A percentile compares a stretch with the other conserved stretches of the same genome.
These are phyloP conservation scores for Hydractinia echinata DNA, from an alignment of 30 jellyfish, hydroid and myxozoan species.

Conservation along the genomic window DNA sequence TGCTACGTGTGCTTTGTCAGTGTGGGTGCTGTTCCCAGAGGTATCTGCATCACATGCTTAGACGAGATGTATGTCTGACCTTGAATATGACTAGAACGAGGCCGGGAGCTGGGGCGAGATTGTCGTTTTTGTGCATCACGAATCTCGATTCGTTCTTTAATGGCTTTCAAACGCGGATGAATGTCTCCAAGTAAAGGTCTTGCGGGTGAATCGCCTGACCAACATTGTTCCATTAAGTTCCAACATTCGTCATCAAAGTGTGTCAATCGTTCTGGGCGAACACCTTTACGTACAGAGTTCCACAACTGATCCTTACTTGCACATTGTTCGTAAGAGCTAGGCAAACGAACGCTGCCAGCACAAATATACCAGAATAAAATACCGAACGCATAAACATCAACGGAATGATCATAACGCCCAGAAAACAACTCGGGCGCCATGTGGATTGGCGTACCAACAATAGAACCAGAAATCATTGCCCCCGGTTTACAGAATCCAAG, in stretches of 20 bases:
- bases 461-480: slow-evolving; percentile 98
- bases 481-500: slow-evolving; percentile 98
- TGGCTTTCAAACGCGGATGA: slow-evolving; percentile 67
- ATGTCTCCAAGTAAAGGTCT: slow-evolving; percentile 94
- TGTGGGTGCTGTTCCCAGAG: slow-evolving; percentile 20
- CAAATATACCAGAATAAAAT: slow-evolving; percentile 94
- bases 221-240: slow-evolving; percentile 97
- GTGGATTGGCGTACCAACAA: slow-evolving; percentile 97
- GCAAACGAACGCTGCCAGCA: slow-evolving; percentile 98
- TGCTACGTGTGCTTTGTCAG: background rate
- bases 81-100: slow-evolving; percentile 33
- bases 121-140: slow-evolving; percentile 98
- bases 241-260: slow-evolving; percentile 99
- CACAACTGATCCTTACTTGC: slow-evolving; percentile 99
- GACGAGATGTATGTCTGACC: slow-evolving; percentile 25
- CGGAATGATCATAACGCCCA: slow-evolving; percentile 96
- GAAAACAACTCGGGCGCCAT: slow-evolving; percentile 99
- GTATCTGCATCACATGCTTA: slow-evolving; percentile 28
- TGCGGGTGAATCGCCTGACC: slow-evolving; percentile 88
- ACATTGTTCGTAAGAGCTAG: slow-evolving; percentile 94
- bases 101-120: slow-evolving; percentile 53
- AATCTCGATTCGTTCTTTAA: slow-evolving; percentile 81
- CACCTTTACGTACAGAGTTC: slow-evolving; percentile 98
- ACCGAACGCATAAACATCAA: slow-evolving; percentile 97
- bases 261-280: slow-evolving; percentile 92